Evolutionary conservation across 2,797 vertebrate genomes (phyloP).

Genomic region (Alcedo quadribrachys): DNA sequence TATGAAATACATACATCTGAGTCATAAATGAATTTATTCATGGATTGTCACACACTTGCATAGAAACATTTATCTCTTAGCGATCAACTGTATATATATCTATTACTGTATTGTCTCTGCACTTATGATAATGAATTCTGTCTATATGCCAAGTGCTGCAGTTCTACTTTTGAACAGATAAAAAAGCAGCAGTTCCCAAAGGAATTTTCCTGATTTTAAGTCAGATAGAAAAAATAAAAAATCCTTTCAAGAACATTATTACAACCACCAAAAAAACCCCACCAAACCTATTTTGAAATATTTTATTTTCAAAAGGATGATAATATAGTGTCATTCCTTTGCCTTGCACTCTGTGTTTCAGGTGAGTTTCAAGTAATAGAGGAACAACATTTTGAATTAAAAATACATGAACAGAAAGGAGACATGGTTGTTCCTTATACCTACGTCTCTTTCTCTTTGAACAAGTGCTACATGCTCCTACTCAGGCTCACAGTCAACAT

Average conservation of each 20-base stretch:
- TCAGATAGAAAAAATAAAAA: not conserved
- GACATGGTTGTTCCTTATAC: not conserved
- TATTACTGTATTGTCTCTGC: not conserved
- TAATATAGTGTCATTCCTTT: not conserved
- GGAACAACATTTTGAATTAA: not conserved
- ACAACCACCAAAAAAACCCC: rapidly evolving
- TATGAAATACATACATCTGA: not conserved
- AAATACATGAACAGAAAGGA: not conserved
- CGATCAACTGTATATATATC: not conserved
- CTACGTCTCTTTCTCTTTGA: not conserved
- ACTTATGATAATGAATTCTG: not conserved
- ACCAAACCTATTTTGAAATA: not conserved
- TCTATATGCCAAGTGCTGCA: not conserved
- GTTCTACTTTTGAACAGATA: not conserved
- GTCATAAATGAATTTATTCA: slow-evolving; percentile 29
- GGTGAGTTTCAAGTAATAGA: not conserved
- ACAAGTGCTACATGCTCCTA: not conserved
- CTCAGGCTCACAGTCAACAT: not conserved
- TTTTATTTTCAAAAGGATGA: slow-evolving; percentile 7
- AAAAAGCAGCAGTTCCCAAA: not conserved
- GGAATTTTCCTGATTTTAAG: not conserved
- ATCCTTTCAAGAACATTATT: not conserved
- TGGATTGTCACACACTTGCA: not conserved
- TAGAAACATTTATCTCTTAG: not conserved
- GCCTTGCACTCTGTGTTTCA: not conserved